phyloP scores from a whole-genome alignment of 1,140 invertebrate genomes.

The Prorops nasuta region DNA sequence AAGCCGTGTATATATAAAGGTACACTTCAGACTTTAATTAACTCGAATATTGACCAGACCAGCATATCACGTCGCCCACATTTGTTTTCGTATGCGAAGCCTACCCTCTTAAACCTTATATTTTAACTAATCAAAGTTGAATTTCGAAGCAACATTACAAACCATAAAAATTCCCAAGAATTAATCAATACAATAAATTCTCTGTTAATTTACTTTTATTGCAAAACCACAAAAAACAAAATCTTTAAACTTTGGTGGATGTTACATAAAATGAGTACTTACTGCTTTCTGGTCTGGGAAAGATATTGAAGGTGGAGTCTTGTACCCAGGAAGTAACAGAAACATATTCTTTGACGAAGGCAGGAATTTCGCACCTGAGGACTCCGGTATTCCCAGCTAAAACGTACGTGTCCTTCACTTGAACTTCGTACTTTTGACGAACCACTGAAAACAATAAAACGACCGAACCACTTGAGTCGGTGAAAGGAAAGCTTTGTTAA shows the following conservation, averaged over 20 bases:
- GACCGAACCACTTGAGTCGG: too few species aligned
- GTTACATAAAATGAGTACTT: too few species aligned
- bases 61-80: not conserved
- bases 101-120: too few species aligned
- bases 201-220: too few species aligned
- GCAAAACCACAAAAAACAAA: too few species aligned
- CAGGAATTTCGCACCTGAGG: constrained; percentile 82
- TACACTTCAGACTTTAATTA: constrained; percentile 28
- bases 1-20: constrained; percentile 13
- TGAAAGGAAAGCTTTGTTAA: too few species aligned
- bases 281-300: constrained; percentile 78
- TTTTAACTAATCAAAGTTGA: too few species aligned
- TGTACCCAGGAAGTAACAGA: constrained; percentile 86
- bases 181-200: too few species aligned
- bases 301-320: constrained; percentile 77
- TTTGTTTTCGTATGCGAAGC: too few species aligned
- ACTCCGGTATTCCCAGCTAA: constrained; percentile 84
- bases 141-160: too few species aligned
- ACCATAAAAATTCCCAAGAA: too few species aligned
- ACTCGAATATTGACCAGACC: constrained; percentile 26
- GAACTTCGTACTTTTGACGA: constrained; percentile 81
- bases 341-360: constrained; percentile 84
- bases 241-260: too few species aligned
- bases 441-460: constrained; percentile 67
- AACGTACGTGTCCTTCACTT: constrained; percentile 85